These are phyloP conservation scores for Limonius californicus DNA, from an alignment of 1,140 invertebrate species.

Conservation along the genomic window DNA sequence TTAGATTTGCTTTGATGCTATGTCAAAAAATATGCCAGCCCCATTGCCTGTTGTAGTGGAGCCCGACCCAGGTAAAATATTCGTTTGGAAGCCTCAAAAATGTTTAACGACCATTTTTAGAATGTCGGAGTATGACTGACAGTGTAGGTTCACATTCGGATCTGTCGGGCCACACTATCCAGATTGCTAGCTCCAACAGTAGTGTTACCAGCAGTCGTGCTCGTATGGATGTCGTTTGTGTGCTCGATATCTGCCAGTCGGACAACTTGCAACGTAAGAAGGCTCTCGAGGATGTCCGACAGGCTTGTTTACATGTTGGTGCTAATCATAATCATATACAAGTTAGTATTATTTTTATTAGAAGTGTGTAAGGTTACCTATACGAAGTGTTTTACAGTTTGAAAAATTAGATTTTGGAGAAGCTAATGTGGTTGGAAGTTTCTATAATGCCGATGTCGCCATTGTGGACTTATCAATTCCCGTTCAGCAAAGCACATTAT, in stretches of 20 bases:
- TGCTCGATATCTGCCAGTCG: conserved; percentile 74
- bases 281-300: conserved; percentile 79
- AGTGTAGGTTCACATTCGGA: conserved; percentile 70
- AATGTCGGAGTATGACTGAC: conserved; percentile 63
- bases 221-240: conserved; percentile 87
- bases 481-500: conserved; percentile 84
- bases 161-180: conserved; percentile 62
- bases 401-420: conserved; percentile 85
- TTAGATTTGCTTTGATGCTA: neutral
- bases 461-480: conserved; percentile 92
- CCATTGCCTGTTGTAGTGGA: conserved; percentile 36
- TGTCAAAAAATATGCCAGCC: conserved; percentile 29
- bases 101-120: conserved; percentile 36
- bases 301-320: conserved; percentile 73
- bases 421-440: conserved; percentile 77
- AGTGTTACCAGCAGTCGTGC: conserved; percentile 47
- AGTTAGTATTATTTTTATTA: conserved; percentile 50
- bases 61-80: conserved; percentile 39
- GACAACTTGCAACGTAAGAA: conserved; percentile 70
- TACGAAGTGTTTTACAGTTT: conserved; percentile 59
- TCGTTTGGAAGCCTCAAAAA: conserved; percentile 26
- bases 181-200: conserved; percentile 44
- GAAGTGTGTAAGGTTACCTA: neutral
- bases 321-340: conserved; percentile 80
- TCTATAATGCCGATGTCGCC: conserved; percentile 97